These are phyloP conservation scores for Argyresthia goedartella DNA, from an alignment of 2,888 invertebrate species.

Conservation along the genomic window DNA sequence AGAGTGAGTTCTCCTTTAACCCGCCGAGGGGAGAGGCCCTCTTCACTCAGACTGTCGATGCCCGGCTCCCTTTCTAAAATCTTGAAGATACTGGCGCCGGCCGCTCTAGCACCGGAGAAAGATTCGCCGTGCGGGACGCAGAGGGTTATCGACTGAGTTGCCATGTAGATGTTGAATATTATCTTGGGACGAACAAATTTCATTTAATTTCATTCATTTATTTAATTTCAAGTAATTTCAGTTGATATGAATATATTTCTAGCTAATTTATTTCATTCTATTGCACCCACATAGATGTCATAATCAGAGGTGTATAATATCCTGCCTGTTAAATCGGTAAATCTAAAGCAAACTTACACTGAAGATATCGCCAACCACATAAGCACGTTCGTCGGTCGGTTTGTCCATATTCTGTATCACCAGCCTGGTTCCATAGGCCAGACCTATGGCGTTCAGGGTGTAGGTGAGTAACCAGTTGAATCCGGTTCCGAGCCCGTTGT, in stretches of 20 bases:
- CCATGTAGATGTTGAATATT: conserved; percentile 81
- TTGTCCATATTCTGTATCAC: conserved; percentile 73
- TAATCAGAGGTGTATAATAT: too few relatives aligned
- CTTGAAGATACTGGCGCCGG: conserved; percentile 79
- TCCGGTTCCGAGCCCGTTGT: conserved; percentile 78
- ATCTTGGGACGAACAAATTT: conserved; percentile 48
- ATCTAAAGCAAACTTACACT: conserved; percentile 62
- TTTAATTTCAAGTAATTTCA: too few relatives aligned
- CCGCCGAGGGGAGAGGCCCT: conserved; percentile 71
- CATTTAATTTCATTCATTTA: too few relatives aligned
- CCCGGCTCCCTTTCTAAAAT: conserved; percentile 78
- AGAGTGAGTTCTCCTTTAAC: conserved; percentile 78
- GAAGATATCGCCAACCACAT: conserved; percentile 77
- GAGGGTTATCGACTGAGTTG: conserved; percentile 82
- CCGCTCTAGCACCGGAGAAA: conserved; percentile 79
- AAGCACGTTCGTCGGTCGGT: conserved; percentile 68
- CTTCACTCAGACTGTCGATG: conserved; percentile 76
- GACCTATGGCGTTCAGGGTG: conserved; percentile 78
- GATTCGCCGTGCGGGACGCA: conserved; percentile 82
- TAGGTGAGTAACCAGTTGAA: conserved; percentile 84
- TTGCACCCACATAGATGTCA: too few relatives aligned
- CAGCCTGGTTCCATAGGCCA: conserved; percentile 82
- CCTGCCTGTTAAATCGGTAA: too few relatives aligned
- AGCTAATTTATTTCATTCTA: too few relatives aligned
- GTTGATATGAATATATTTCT: too few relatives aligned